Conservation (phyloP, 2,797 vertebrate genomes). For the Agapornis canus region DNA sequence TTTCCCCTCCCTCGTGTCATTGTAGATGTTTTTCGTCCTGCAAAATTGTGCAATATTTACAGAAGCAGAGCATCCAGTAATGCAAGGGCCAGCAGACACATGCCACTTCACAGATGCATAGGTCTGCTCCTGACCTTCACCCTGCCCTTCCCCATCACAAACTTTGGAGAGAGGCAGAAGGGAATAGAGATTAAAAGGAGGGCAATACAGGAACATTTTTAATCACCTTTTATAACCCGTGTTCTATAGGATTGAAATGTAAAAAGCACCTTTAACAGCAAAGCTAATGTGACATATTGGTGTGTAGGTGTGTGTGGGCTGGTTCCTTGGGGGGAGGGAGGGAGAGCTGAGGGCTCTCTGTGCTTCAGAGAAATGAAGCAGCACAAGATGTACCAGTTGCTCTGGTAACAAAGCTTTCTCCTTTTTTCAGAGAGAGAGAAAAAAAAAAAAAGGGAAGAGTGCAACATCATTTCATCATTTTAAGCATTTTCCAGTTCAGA, state of each 20-base stretch:
- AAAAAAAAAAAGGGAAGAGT: not conserved
- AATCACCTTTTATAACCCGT: slow-evolving; percentile 15
- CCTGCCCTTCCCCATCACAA: not conserved
- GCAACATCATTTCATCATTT: not conserved
- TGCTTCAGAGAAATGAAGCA: slow-evolving; percentile 56
- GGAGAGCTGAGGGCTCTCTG: slow-evolving; percentile 36
- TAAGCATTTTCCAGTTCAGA: slow-evolving; percentile 24
- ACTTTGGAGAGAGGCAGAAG: not conserved
- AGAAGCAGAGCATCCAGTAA: not conserved
- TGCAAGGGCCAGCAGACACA: not conserved
- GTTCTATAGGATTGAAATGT: not conserved
- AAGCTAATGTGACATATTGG: slow-evolving; percentile 62
- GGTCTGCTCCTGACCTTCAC: not conserved
- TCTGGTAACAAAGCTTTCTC: slow-evolving; percentile 61
- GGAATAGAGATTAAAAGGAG: not conserved
- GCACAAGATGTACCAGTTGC: slow-evolving; percentile 73
- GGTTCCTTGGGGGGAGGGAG: slow-evolving; percentile 5
- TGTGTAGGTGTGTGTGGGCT: slow-evolving; percentile 63
- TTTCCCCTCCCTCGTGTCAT: not conserved
- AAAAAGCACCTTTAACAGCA: not conserved
- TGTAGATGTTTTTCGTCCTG: not conserved
- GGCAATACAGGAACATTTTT: not conserved
- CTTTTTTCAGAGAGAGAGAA: not conserved
- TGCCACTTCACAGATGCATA: not conserved
- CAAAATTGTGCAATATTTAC: not conserved